Percentiles rank a stretch among this genome's conserved stretches.
phyloP scores from a whole-genome alignment of 92 coral and sea anemone species.

The Phenganax subtilis region DNA sequence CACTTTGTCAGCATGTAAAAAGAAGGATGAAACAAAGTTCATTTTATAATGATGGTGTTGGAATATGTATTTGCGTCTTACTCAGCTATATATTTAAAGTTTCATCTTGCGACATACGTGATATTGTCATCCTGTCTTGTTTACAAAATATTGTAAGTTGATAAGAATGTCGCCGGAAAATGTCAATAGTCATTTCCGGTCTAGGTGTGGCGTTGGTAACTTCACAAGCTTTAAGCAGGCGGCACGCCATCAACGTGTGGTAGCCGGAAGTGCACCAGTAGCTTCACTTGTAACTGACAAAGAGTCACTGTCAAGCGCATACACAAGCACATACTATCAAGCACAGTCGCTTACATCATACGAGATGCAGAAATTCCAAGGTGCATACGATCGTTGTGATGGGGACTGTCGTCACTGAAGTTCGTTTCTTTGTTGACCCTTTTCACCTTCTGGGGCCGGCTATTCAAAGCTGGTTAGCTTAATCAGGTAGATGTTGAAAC shows the following conservation, averaged over 20 bases:
- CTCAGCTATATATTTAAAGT: background rate
- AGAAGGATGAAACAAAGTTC: background rate
- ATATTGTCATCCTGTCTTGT: background rate
- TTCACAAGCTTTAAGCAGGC: background rate
- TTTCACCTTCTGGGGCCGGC: too few relatives aligned
- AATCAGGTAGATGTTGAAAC: too few relatives aligned
- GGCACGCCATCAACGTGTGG: background rate
- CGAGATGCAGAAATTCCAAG: too few relatives aligned
- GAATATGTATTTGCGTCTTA: background rate
- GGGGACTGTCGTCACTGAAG: too few relatives aligned
- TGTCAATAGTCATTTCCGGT: constrained; percentile 41
- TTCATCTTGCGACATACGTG: background rate
- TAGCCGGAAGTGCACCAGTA: background rate
- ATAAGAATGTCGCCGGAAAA: constrained; percentile 25
- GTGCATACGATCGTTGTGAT: too few relatives aligned
- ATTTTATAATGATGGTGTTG: background rate
- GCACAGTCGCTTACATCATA: too few relatives aligned
- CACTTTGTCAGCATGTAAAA: constrained; percentile 26
- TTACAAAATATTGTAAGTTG: constrained; percentile 7
- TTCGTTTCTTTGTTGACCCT: too few relatives aligned
- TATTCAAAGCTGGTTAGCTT: too few relatives aligned
- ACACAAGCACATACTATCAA: too few relatives aligned
- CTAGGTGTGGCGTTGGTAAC: constrained; percentile 23
- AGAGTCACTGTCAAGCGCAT: too few relatives aligned
- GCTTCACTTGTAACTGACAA: too few relatives aligned